A percentile compares a stretch with the other conserved stretches of the same genome.
These are phyloP conservation scores for Neolamprologus fasciatus DNA, from an alignment of 2,113 vertebrate species.

Conservation along the genomic window DNA sequence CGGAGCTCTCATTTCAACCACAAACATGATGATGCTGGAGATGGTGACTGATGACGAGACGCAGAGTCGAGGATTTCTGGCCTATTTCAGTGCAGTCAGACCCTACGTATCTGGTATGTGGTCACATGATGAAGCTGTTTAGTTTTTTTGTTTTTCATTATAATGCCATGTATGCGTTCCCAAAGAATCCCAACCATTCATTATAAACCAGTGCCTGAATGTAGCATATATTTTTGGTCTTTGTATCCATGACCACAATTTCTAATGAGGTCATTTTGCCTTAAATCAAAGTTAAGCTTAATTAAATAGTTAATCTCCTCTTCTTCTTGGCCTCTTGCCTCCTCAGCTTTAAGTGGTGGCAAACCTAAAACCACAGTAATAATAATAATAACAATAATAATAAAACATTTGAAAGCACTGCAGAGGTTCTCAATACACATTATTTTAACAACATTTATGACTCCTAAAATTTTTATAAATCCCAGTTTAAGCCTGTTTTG, in stretches of 20 bases:
- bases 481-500: not conserved
- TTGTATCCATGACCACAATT: accelerated
- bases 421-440: not conserved
- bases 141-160: not conserved
- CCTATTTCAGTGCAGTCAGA: constrained; percentile 73
- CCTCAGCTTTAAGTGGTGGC: not conserved
- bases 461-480: not conserved
- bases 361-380: not conserved
- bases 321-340: not conserved
- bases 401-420: not conserved
- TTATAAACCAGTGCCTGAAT: not conserved
- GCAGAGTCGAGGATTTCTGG: constrained; percentile 79
- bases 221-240: not conserved
- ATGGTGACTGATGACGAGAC: constrained; percentile 78
- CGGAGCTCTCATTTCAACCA: constrained; percentile 76
- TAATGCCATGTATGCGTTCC: not conserved
- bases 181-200: not conserved
- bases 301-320: not conserved
- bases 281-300: not conserved
- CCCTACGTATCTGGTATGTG: constrained; percentile 71
- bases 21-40: constrained; percentile 80
- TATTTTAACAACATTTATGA: not conserved
- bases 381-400: not conserved
- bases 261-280: not conserved
- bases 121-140: not conserved